Conservation (phyloP, 2,797 vertebrate species). For the Diglossa cyanea region DNA sequence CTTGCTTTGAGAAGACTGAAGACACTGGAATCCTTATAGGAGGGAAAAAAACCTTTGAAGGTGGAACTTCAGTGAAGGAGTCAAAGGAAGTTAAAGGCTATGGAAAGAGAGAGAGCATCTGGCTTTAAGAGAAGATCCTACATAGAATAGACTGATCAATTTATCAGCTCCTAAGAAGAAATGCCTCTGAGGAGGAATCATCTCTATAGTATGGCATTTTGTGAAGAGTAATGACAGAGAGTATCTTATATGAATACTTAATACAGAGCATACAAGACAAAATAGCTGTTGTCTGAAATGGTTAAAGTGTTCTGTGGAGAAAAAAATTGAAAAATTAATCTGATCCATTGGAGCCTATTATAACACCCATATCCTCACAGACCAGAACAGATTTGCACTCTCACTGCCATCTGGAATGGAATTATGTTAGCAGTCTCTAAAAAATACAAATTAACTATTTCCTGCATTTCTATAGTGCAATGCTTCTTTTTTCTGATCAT, state of each 20-base stretch:
- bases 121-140: background rate
- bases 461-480: background rate
- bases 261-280: background rate
- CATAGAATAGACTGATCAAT: background rate
- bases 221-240: background rate
- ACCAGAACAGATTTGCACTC: slow-evolving; percentile 60
- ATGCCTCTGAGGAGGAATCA: background rate
- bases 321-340: slow-evolving; percentile 35
- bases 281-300: background rate
- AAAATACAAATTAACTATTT: slow-evolving; percentile 53
- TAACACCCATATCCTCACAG: slow-evolving; percentile 32
- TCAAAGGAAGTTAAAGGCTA: background rate
- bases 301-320: slow-evolving; percentile 29
- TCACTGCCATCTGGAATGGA: slow-evolving; percentile 55
- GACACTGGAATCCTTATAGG: background rate
- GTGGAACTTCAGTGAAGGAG: background rate
- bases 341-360: slow-evolving; percentile 32
- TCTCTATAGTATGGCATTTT: background rate
- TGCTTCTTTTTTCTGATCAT: background rate
- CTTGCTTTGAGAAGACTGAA: background rate
- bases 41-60: background rate
- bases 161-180: background rate
- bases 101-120: background rate
- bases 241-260: background rate
- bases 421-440: slow-evolving; percentile 18